Percentiles rank a stretch among this genome's conserved stretches.
phyloP scores from a whole-genome alignment of 2,113 vertebrate species.

The Megaceryle torquata region DNA sequence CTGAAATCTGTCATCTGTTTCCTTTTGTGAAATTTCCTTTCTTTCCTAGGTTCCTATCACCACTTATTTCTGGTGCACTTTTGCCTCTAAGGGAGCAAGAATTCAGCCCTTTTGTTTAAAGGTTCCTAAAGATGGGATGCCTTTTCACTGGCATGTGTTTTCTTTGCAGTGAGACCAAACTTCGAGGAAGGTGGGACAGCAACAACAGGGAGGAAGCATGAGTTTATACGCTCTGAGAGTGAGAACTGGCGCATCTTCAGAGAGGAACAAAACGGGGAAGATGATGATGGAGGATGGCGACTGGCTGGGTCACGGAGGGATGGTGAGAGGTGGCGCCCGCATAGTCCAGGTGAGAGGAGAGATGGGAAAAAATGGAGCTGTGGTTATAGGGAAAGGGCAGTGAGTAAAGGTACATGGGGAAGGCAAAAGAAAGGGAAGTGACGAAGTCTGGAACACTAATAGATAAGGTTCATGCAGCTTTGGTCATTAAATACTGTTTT shows the following conservation, averaged over 20 bases:
- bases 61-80: neutral
- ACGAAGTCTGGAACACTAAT: accelerated
- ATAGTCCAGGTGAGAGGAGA: conserved; percentile 87
- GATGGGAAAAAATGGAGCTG: accelerated
- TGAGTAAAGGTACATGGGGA: neutral
- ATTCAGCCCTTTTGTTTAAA: neutral
- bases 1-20: neutral
- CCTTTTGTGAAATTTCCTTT: neutral
- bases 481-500: neutral
- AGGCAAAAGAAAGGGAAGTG: neutral
- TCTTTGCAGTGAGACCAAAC: conserved; percentile 85
- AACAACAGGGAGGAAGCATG: conserved; percentile 85
- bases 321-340: conserved; percentile 89
- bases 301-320: conserved; percentile 86
- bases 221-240: conserved; percentile 95
- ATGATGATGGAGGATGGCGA: conserved; percentile 90
- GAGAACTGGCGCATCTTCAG: conserved; percentile 95
- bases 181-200: conserved; percentile 87
- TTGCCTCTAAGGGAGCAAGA: neutral
- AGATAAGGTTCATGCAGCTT: neutral
- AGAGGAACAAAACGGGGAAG: conserved; percentile 95
- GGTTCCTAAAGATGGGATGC: accelerated
- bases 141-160: neutral
- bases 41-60: neutral
- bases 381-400: neutral